These are phyloP conservation scores for Manis crassicaudata DNA, from an alignment of 2,797 vertebrate genomes.

Conservation along the genomic window DNA sequence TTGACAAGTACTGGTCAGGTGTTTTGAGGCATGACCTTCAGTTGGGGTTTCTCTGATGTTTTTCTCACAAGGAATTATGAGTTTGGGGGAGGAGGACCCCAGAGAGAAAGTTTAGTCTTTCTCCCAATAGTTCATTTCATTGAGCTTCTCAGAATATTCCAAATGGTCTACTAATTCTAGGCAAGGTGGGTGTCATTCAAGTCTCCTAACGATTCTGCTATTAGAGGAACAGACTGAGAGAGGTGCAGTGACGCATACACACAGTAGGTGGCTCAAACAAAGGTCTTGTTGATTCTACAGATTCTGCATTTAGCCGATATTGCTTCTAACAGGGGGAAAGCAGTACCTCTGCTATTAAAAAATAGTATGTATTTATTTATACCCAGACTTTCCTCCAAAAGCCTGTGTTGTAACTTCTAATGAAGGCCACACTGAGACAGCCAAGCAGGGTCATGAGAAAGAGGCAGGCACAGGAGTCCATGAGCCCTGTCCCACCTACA, in stretches of 20 bases:
- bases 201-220: not conserved
- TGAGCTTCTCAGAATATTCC: not conserved
- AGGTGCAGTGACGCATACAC: not conserved
- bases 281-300: not conserved
- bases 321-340: not conserved
- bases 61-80: not conserved
- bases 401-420: not conserved
- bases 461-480: not conserved
- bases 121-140: not conserved
- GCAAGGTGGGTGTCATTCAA: not conserved
- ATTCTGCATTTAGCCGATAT: not conserved
- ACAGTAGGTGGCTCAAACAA: not conserved
- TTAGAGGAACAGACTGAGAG: not conserved
- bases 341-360: not conserved
- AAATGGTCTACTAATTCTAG: not conserved
- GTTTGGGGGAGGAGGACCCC: not conserved
- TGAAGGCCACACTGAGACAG: not conserved
- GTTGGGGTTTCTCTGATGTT: not conserved
- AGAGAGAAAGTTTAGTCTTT: not conserved
- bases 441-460: not conserved
- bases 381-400: not conserved
- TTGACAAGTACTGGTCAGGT: not conserved
- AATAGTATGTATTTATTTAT: conserved; percentile 29
- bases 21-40: not conserved
- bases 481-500: not conserved